Base-by-base conservation (phyloP, 2,888 invertebrate species). In the Monopis laevigella region DNA sequence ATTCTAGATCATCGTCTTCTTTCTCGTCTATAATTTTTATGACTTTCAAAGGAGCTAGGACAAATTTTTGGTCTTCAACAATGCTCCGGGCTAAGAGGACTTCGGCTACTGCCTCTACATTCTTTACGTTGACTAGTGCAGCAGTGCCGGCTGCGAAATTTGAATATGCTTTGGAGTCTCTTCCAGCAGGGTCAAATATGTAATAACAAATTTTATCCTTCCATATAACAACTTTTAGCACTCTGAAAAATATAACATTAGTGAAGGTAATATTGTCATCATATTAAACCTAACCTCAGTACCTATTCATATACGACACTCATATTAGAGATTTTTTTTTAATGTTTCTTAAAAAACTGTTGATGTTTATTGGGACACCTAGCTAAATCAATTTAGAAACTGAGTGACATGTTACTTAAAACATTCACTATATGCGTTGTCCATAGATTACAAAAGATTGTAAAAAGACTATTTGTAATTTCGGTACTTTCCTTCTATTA, bases 111-210 rank as follows among this genome's bases (percentile, higher is more conserved):
- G 80, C 59, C 19, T 72, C 64, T 1, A 84, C 46, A 48, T 83
- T 82, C 51, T 82, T 78, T 2, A 86, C 80, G 47, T 83, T 82
- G 0, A 84, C 75, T 38, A 88, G 68, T 4, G 85, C 77, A 1
- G 87, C 82, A 26, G 68, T 72, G 0, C 88, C 88, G 2, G 51
- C 59, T 1, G 67, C 53, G 21, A 63, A 77, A 47, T 83, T 82
- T 1, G 81, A 70, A 47, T 65, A 82, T 1, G 84, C 73, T 49
- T 78, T 74, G 1, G 77, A 66, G 35, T 82, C 82, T 50, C 86
- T 66, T 1, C 84, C 83, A 12, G 74, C 84, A 1, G 86, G 84
- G 57, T 88, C 88, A 51, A 87, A 88, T 48, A 88, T 77, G 45
- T 85, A 86, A 54, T 68, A 88, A 45, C 82, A 75, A 36, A 83